Evolutionary conservation across 2,888 invertebrate species (phyloP).

Genomic region (Habrosyne pyritoides): DNA sequence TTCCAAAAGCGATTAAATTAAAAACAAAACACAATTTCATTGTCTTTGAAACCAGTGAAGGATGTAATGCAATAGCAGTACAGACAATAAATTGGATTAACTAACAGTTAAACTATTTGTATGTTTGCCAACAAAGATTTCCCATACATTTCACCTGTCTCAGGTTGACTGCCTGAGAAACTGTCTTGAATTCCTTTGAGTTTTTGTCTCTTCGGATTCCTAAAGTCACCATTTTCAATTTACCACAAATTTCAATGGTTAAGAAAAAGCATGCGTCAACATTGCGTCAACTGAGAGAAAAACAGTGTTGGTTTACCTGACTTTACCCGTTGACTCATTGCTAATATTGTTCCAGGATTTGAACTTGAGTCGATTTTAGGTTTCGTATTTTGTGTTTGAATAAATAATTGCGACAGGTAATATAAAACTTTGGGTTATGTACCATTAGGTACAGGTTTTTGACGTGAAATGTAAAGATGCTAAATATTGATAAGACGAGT

Average conservation of each 20-base stretch:
- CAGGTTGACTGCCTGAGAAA: not conserved
- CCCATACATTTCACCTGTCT: not conserved
- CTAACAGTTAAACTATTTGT: not conserved
- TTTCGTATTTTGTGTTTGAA: not conserved
- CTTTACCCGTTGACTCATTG: not conserved
- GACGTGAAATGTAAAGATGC: not conserved
- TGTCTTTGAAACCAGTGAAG: too few relatives aligned
- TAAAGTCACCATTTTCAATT: not conserved
- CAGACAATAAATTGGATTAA: not conserved
- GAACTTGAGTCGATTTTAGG: not conserved
- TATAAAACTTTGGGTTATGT: not conserved
- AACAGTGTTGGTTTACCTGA: not conserved
- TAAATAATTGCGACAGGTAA: not conserved
- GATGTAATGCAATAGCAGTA: not conserved
- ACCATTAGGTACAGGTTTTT: too few relatives aligned
- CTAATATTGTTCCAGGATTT: slow-evolving; percentile 2
- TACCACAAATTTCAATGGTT: not conserved
- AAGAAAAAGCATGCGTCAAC: not conserved
- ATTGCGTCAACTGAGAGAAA: not conserved
- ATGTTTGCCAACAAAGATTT: not conserved
- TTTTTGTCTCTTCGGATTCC: not conserved
- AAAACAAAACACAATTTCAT: too few relatives aligned
- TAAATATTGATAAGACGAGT: not conserved
- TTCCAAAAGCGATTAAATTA: too few relatives aligned
- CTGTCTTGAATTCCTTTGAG: not conserved